Evolutionary conservation across 2,113 vertebrate species (phyloP), one percentile per base, ranked within the genome.

Genomic region (Urocitellus parryii): DNA sequence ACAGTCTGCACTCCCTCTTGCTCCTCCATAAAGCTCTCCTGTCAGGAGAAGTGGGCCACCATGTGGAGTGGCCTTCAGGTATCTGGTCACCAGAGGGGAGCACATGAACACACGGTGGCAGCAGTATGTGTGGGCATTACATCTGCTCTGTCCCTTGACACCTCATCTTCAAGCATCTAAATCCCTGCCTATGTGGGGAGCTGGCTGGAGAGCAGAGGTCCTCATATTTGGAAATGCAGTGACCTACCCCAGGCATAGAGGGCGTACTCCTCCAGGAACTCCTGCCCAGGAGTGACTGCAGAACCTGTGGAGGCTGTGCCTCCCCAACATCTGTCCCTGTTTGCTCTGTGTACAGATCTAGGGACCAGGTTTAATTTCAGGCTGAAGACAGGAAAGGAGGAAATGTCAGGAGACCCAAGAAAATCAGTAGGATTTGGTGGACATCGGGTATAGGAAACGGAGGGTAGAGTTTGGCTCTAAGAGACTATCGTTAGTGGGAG

Each of bases 341-440:
- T 79, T 70, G 82, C 51, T 94, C 68, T 6, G 0, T 48, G 79
- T n/a, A 34, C 29, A 73, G 29, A 65, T 81, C 45, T 37, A 16
- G 24, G 25, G 32, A 20, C 5, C 10, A n/a, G 51, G 73, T 80
- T 80, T 90, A n/a, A 73, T 87, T 93, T n/a, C n/a, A 58, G 32
- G 2, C 67, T 91, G 8, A 88, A 42, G 58, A 93, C 1, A 34
- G 80, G 51, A 29, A 1, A 4, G 48, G 25, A 86, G 77, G 73
- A 63, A 53, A 84, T 78, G 10, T 1, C 63, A 87, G 72, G 34
- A 95, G 79, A 90, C 29, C 67, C 90, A 88, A 63, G 78, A 80
- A 82, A 76, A 94, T 48, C 18, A 79, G 77, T 80, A 88, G 18
- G 8, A 67, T 93, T 87, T 93, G 72, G 18, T 95, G 56, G 61